Evolutionary conservation across 2,797 vertebrate species (phyloP), one percentile per base, ranked within the genome.

Genomic region (Gobionotothen gibberifrons): DNA sequence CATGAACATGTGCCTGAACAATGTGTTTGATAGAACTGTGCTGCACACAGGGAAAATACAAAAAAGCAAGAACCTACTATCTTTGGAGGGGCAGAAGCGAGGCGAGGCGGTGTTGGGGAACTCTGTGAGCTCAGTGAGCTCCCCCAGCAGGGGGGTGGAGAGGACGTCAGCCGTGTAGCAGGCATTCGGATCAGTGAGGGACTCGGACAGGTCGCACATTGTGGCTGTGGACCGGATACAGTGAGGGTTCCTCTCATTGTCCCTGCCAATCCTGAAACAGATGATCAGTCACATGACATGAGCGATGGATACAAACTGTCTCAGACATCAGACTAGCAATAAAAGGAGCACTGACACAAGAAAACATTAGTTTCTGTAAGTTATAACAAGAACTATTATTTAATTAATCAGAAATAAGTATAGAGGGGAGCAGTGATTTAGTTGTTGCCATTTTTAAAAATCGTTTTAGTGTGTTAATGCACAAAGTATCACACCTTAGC

Each of bases 141-240:
- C 58, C 6, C 59, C 70, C 2, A 0, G 1, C 0, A 13, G 36
- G 0, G 21, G 81, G 57, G 90, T 83, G 14, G 97, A 97, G 13
- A 95, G 49, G 64, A 99, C 73, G 0, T 96, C 93, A 0, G 97
- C 97, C 0, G 4, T 56, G 12, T 99, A 99, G 0, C 26, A 90
- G 75, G 84, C 85, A 0, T 44, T 85, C 14, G 94, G 71, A 0
- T 96, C 79, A 10, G 69, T 85, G 42, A 97, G 47, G 1, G 42
- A 86, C 0, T 69, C 76, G 2, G 97, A 96, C 80, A 99, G 90
- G 63, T 99, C 98, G 16, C 98, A 99, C 17, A 91, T 84, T 0
- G 95, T 96, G 7, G 60, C 55, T 9, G 1, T 26, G 0, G 75
- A 95, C 0, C 1, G 66, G 74, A 94, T 86, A 51, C 98, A 99